Evolutionary conservation across 1,140 invertebrate genomes (phyloP).

Genomic region (Heliconius congener): DNA sequence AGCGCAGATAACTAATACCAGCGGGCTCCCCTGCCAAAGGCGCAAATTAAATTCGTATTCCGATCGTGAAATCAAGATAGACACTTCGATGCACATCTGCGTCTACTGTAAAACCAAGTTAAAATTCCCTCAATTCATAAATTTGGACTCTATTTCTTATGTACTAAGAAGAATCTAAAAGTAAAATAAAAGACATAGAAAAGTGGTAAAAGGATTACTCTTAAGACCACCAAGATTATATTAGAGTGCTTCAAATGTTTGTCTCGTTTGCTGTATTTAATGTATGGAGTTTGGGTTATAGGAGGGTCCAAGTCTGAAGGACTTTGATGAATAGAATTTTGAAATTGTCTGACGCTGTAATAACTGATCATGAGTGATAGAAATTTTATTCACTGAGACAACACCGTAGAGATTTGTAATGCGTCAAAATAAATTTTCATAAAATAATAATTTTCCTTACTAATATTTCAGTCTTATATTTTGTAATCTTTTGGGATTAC

Average conservation of each 20-base stretch:
- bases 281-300: slow-evolving; percentile 30
- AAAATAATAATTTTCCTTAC: background rate
- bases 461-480: background rate
- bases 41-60: slow-evolving; percentile 73
- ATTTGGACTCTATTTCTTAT: slow-evolving; percentile 40
- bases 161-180: slow-evolving; percentile 28
- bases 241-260: slow-evolving; percentile 26
- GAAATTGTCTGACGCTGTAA: slow-evolving; percentile 57
- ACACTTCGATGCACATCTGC: slow-evolving; percentile 70
- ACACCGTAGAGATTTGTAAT: slow-evolving; percentile 21
- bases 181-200: slow-evolving; percentile 25
- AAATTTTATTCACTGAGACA: slow-evolving; percentile 45
- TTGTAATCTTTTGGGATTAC: background rate
- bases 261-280: slow-evolving; percentile 36
- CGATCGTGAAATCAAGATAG: slow-evolving; percentile 65
- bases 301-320: slow-evolving; percentile 43
- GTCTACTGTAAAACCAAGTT: slow-evolving; percentile 33
- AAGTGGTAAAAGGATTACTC: slow-evolving; percentile 60
- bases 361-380: slow-evolving; percentile 49
- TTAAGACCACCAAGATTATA: slow-evolving; percentile 40
- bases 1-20: slow-evolving; percentile 45
- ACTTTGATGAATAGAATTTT: slow-evolving; percentile 59
- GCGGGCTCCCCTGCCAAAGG: slow-evolving; percentile 35
- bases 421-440: background rate
- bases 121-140: slow-evolving; percentile 6